Evolutionary conservation across 2,888 invertebrate genomes (phyloP).

Genomic region (Andrena flavipes): DNA sequence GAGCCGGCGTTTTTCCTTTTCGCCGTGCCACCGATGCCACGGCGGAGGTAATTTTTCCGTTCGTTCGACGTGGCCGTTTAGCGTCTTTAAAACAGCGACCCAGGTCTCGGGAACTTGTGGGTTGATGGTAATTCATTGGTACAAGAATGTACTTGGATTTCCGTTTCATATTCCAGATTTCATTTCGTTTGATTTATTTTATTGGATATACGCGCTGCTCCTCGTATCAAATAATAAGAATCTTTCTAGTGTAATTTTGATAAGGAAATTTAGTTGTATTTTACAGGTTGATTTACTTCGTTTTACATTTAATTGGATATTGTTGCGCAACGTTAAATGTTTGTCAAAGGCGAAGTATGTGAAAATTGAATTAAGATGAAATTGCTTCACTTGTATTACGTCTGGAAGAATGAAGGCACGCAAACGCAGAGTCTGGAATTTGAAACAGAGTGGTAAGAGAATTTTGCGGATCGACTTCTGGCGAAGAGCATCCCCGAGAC

Average conservation of each 20-base stretch:
- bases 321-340: not conserved
- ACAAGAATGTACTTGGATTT: too few relatives aligned
- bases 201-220: too few relatives aligned
- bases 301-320: too few relatives aligned
- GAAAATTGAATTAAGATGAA: conserved; percentile 5
- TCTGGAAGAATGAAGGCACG: not conserved
- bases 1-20: conserved; percentile 35
- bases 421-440: conserved; percentile 20
- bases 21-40: not conserved
- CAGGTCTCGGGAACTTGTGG: too few relatives aligned
- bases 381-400: conserved; percentile 3
- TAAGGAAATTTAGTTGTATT: too few relatives aligned
- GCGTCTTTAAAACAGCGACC: too few relatives aligned
- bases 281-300: too few relatives aligned
- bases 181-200: too few relatives aligned
- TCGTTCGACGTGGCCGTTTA: conserved; percentile 6
- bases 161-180: too few relatives aligned
- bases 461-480: conserved; percentile 52
- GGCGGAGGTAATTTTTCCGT: conserved; percentile 37
- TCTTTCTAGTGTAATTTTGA: too few relatives aligned
- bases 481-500: conserved; percentile 27
- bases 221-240: too few relatives aligned
- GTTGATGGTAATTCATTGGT: too few relatives aligned
- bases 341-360: not conserved
- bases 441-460: conserved; percentile 38